These are phyloP conservation scores for Columba livia DNA, from an alignment of 2,113 vertebrate species.

Conservation along the genomic window DNA sequence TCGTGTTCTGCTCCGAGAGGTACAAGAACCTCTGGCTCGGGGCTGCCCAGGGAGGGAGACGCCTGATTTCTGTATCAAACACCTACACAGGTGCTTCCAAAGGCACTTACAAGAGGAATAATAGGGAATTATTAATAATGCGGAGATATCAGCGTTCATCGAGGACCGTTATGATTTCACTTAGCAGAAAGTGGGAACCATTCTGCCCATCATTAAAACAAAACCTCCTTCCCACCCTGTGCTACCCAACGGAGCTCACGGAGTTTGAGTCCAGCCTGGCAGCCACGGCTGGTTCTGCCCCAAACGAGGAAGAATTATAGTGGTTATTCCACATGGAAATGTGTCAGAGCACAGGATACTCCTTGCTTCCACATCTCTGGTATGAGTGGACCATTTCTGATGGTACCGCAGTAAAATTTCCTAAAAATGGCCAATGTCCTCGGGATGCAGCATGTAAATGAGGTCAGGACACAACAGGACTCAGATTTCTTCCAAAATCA, in stretches of 20 bases:
- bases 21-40: neutral
- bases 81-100: accelerated
- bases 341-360: neutral
- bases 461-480: neutral
- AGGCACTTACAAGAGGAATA: neutral
- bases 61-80: neutral
- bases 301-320: accelerated
- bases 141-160: neutral
- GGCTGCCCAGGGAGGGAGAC: neutral
- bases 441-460: neutral
- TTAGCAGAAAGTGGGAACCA: no score
- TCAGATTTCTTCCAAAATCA: neutral
- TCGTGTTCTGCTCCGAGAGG: neutral
- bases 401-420: neutral
- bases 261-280: neutral
- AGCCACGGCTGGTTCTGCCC: neutral
- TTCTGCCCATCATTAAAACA: no score
- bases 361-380: neutral
- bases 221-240: neutral
- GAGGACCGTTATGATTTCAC: neutral
- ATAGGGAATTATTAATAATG: neutral
- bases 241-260: neutral
- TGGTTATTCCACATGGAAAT: neutral
- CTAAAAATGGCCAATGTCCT: neutral
- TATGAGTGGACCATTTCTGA: neutral